phyloP scores from a whole-genome alignment of 2,113 vertebrate species.

The Aleadryas rufinucha region DNA sequence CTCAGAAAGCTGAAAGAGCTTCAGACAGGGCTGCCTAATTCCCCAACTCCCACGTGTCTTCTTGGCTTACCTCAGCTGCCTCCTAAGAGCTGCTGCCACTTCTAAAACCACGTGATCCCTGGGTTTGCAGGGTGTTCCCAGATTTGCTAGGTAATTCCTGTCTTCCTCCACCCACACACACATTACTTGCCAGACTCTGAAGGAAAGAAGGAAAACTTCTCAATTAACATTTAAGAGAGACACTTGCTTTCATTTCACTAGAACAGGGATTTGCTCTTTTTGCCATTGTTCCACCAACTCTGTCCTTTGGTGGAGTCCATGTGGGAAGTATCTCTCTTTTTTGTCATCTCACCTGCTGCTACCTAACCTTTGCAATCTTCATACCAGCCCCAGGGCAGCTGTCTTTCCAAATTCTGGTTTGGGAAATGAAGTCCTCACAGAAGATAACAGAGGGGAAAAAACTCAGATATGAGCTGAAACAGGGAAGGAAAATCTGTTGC shows the following conservation, averaged over 20 bases:
- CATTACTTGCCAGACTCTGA: not conserved
- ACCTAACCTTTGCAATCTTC: not conserved
- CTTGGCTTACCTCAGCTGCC: not conserved
- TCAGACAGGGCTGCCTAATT: not conserved
- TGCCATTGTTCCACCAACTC: not conserved
- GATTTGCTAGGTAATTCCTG: slow-evolving; percentile 5
- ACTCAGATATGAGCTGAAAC: not conserved
- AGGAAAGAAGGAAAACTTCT: slow-evolving; percentile 21
- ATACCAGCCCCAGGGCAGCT: not conserved
- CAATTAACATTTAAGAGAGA: slow-evolving; percentile 16
- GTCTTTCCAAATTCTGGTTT: not conserved
- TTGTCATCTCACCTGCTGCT: not conserved
- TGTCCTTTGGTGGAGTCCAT: not conserved
- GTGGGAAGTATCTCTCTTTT: not conserved
- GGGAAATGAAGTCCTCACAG: not conserved
- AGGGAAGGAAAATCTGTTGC: not conserved
- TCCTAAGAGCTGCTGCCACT: not conserved
- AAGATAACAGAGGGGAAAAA: not conserved
- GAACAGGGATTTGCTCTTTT: not conserved
- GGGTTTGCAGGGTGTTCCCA: slow-evolving; percentile 7
- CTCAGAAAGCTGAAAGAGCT: not conserved
- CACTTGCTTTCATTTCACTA: not conserved
- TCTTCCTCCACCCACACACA: not conserved
- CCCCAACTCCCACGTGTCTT: not conserved
- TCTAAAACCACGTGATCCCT: not conserved